A percentile compares a stretch with the other conserved stretches of the same genome.
These are phyloP conservation scores for Vanessa tameamea DNA, from an alignment of 1,140 invertebrate species.

Conservation along the genomic window DNA sequence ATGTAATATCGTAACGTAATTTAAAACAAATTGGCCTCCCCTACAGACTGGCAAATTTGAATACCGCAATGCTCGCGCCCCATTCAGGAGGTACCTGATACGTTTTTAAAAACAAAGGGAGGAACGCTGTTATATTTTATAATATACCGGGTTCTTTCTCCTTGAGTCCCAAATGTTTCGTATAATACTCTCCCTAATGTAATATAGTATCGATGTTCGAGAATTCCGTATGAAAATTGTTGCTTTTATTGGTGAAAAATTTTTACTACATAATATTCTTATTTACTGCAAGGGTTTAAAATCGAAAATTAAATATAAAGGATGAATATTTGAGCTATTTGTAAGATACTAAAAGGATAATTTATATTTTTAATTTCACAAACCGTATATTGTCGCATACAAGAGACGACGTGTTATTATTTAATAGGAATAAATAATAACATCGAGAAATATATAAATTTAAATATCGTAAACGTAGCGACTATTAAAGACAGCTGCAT, in stretches of 20 bases:
- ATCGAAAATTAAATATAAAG: no score
- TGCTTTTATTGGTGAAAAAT: constrained; percentile 53
- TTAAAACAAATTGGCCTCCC: constrained; percentile 79
- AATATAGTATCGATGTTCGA: constrained; percentile 49
- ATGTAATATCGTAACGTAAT: constrained; percentile 79
- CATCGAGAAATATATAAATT: neutral
- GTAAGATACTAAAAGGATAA: no score
- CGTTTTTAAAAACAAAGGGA: constrained; percentile 75
- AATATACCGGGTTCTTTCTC: constrained; percentile 57
- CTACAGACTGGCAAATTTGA: constrained; percentile 71
- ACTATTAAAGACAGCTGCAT: constrained; percentile 22
- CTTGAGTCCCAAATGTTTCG: constrained; percentile 49
- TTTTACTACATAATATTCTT: constrained; percentile 26
- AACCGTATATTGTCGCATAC: no score
- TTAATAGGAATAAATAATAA: no score
- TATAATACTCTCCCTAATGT: constrained; percentile 65
- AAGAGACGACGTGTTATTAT: no score
- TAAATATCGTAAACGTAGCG: neutral
- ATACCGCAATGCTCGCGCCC: constrained; percentile 70
- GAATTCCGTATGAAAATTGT: constrained; percentile 52
- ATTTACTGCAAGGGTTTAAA: neutral
- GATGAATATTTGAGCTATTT: no score
- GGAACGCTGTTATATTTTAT: constrained; percentile 69
- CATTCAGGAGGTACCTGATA: constrained; percentile 52
- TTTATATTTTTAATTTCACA: no score